Percentiles rank a stretch among this genome's conserved stretches.
These are phyloP conservation scores for Elymnias hypermnestra DNA, from an alignment of 1,140 invertebrate species.

Conservation along the genomic window DNA sequence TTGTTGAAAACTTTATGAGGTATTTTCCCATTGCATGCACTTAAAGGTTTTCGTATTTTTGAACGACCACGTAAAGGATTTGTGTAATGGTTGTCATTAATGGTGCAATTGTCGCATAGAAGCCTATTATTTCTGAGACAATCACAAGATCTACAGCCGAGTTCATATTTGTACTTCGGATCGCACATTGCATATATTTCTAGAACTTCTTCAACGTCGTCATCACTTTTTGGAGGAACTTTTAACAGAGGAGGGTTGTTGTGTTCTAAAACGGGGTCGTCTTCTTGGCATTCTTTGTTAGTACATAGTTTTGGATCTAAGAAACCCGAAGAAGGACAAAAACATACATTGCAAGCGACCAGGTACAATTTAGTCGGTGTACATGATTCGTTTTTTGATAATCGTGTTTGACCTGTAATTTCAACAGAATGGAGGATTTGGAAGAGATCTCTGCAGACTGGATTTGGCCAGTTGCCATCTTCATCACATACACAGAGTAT, in stretches of 20 bases:
- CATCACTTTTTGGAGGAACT: not conserved
- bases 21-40: constrained; percentile 9
- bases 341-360: constrained; percentile 53
- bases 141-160: constrained; percentile 42
- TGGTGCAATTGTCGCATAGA: constrained; percentile 24
- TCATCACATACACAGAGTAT: constrained; percentile 51
- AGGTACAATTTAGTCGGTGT: constrained; percentile 44
- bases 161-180: constrained; percentile 28
- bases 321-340: constrained; percentile 35
- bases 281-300: constrained; percentile 35
- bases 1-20: constrained; percentile 25
- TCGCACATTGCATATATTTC: constrained; percentile 48
- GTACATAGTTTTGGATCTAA: constrained; percentile 45
- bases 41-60: not conserved
- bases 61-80: not conserved
- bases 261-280: constrained; percentile 30
- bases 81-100: not conserved
- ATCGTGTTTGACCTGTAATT: constrained; percentile 16
- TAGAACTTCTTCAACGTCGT: constrained; percentile 9
- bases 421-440: constrained; percentile 41
- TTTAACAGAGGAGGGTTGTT: constrained; percentile 1
- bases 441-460: constrained; percentile 49
- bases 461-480: constrained; percentile 59
- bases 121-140: constrained; percentile 57
- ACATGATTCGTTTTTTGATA: constrained; percentile 31